A percentile compares a stretch with the other conserved stretches of the same genome.
phyloP scores from a whole-genome alignment of 2,888 invertebrate species.

The Ochropacha duplaris region DNA sequence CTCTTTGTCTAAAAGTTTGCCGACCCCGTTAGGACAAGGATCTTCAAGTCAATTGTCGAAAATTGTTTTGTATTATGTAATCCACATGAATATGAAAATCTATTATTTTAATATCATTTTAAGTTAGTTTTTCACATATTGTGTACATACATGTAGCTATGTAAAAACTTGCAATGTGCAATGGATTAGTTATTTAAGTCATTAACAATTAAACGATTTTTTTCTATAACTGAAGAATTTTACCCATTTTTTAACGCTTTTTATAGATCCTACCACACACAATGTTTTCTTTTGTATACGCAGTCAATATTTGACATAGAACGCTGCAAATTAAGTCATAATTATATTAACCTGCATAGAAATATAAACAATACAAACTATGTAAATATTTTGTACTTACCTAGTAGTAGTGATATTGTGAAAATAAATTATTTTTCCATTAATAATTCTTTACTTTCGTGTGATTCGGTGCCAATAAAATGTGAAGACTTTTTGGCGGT shows the following conservation, averaged over 20 bases:
- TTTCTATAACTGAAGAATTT: not conserved
- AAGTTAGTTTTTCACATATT: not conserved
- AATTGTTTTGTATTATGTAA: not conserved
- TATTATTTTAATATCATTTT: not conserved
- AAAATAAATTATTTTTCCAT: constrained; percentile 48
- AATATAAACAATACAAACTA: constrained; percentile 33
- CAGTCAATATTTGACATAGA: not conserved
- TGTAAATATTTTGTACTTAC: constrained; percentile 58
- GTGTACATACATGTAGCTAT: constrained; percentile 33
- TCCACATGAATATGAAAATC: not conserved
- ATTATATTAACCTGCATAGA: constrained; percentile 17
- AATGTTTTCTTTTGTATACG: not conserved
- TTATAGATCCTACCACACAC: not conserved
- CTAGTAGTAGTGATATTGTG: constrained; percentile 26
- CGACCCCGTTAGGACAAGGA: too few relatives aligned
- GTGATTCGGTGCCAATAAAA: not conserved
- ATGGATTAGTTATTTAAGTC: constrained; percentile 9
- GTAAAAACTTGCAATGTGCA: constrained; percentile 40
- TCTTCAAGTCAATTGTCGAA: not conserved
- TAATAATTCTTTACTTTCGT: not conserved
- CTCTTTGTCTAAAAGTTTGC: too few relatives aligned
- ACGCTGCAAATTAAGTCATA: constrained; percentile 8
- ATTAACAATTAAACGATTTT: too few relatives aligned
- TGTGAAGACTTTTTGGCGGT: too few relatives aligned
- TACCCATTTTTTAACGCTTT: not conserved